Evolutionary conservation across 2,113 vertebrate genomes (phyloP), one percentile per base, ranked within the genome.

Genomic region (Galbula dea): DNA sequence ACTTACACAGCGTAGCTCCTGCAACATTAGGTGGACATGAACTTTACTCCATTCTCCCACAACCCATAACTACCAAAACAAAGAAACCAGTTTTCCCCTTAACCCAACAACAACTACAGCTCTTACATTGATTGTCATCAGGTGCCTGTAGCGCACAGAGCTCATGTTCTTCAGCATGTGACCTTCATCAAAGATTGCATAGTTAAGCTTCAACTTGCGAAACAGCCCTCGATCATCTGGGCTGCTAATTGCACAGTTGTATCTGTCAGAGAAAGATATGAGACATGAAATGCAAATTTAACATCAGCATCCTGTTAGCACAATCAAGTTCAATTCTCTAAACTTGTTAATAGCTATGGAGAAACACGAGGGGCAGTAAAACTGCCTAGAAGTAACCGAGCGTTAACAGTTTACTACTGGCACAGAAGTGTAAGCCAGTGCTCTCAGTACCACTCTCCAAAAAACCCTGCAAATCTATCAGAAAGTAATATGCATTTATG

Each of bases 91-190:
- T 65, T 18, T 10, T 6, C 11, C 58, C 20, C 29, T 11, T 13
- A 43, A 30, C 6, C 9, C 52, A 92, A 13, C 7, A 73, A 34
- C 6, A 86, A 58, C 7, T 36, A 54, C 84, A 73, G 76, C 29
- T 97, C 97, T 98, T 97, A 98, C 99, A 79, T 99, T 99, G 93
- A 99, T 98, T 39, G 98, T 98, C 99, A 99, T 99, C 36, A 99
- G 98, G 90, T 99, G 98, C 94, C 98, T 98, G 95, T 99, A 99
- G 83, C 99, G 99, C 58, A 98, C 85, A 7, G 98, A 97, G 93
- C 98, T 98, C 99, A 99, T 99, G 90, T 99, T 99, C 97, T 99
- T 99, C 86, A 99, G 97, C 99, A 99, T 99, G 86, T 99, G 99
- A 55, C 99, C 99, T 97, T 99, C 99, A 95, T 99, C 99, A 92